These are phyloP conservation scores for Drosophila kohkoa DNA, from an alignment of 1,140 invertebrate genomes.

Conservation along the genomic window DNA sequence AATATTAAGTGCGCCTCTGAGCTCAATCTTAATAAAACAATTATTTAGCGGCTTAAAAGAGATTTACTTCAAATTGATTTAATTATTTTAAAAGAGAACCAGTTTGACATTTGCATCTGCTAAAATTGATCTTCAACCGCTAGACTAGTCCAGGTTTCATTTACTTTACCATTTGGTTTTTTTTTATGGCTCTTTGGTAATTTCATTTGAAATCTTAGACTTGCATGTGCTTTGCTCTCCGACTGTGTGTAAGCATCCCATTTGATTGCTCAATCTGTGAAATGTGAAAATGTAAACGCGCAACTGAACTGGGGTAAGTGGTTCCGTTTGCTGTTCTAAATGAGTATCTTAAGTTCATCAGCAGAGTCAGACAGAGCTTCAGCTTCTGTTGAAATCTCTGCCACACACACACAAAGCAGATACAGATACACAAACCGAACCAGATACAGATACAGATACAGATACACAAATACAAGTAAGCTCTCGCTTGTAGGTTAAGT, in stretches of 20 bases:
- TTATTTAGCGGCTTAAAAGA: neutral
- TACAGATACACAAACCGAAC: neutral
- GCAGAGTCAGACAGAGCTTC: constrained; percentile 7
- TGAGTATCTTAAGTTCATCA: constrained; percentile 70
- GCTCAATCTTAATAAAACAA: neutral
- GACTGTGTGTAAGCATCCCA: constrained; percentile 1
- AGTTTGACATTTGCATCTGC: neutral
- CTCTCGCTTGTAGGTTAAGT: constrained; percentile 54
- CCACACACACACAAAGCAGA: constrained; percentile 18
- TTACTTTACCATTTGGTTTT: constrained; percentile 83
- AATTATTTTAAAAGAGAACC: neutral
- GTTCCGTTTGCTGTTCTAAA: constrained; percentile 60
- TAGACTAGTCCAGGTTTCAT: constrained; percentile 90
- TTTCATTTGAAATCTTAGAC: neutral
- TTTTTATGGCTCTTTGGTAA: neutral
- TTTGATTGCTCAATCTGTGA: constrained; percentile 36
- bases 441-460: constrained; percentile 18
- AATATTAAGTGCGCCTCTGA: too few relatives aligned
- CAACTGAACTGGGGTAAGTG: constrained; percentile 61
- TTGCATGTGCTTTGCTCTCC: constrained; percentile 1
- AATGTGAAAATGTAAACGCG: constrained; percentile 19
- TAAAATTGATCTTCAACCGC: neutral
- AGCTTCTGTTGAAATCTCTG: constrained; percentile 64
- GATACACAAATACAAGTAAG: constrained; percentile 28
- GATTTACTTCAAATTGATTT: neutral